phyloP scores from a whole-genome alignment of 2,888 invertebrate genomes.

The Thera britannica region DNA sequence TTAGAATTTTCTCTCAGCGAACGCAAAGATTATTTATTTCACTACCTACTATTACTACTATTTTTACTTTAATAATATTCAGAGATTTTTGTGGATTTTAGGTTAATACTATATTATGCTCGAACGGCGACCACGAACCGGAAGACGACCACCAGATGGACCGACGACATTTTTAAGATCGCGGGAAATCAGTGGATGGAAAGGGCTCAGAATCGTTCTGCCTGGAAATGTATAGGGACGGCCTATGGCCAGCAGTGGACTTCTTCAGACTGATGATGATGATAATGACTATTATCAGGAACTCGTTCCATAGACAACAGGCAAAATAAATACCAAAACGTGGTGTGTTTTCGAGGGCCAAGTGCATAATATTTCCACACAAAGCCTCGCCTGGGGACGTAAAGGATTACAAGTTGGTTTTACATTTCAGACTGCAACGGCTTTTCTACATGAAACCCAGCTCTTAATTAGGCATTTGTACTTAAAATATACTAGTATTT shows the following conservation, averaged over 20 bases:
- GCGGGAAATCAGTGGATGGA: too few relatives aligned
- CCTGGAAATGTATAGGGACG: too few relatives aligned
- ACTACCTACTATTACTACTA: not conserved
- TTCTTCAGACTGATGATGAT: too few relatives aligned
- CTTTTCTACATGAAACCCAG: slow-evolving; percentile 18
- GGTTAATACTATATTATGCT: too few relatives aligned
- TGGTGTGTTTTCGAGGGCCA: slow-evolving; percentile 2
- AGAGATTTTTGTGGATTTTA: too few relatives aligned
- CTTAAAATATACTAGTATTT: slow-evolving; percentile 25
- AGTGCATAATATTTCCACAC: slow-evolving; percentile 8
- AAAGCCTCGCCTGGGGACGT: slow-evolving; percentile 9
- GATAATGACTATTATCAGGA: too few relatives aligned
- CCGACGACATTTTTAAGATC: too few relatives aligned
- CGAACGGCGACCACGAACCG: too few relatives aligned
- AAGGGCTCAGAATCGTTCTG: too few relatives aligned
- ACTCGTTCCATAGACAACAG: not conserved
- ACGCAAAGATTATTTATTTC: not conserved
- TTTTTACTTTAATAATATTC: too few relatives aligned
- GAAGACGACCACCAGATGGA: too few relatives aligned
- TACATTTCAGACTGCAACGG: slow-evolving; percentile 20
- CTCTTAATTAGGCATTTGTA: slow-evolving; percentile 29
- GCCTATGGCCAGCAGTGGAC: too few relatives aligned
- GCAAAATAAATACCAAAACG: not conserved
- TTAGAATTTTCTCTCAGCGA: slow-evolving; percentile 2
- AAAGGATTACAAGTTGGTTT: slow-evolving; percentile 24